These are phyloP conservation scores for Leucozona laternaria DNA, from an alignment of 2,888 invertebrate species.

Conservation along the genomic window DNA sequence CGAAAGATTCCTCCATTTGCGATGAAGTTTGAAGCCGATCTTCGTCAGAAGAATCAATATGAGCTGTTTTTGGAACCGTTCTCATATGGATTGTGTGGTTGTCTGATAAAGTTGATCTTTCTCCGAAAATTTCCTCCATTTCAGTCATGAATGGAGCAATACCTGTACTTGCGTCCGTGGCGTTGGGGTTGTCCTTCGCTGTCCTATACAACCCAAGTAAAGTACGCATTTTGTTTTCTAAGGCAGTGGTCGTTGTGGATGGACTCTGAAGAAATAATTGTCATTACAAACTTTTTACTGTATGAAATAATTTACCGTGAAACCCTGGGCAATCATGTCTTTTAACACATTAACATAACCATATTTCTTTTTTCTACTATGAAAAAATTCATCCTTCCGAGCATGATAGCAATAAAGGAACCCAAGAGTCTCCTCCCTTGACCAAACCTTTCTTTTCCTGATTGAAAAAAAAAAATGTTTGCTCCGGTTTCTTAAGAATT, in stretches of 20 bases:
- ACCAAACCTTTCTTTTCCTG: background rate
- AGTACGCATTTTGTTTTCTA: background rate
- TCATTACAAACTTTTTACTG: background rate
- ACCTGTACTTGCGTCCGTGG: background rate
- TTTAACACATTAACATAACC: background rate
- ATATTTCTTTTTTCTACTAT: background rate
- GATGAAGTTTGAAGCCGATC: too few species aligned
- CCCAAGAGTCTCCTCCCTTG: background rate
- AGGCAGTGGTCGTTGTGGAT: background rate
- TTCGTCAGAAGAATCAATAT: background rate
- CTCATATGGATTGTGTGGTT: background rate
- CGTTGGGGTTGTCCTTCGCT: background rate
- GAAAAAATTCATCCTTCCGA: background rate
- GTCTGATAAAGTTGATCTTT: background rate
- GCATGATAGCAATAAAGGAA: background rate
- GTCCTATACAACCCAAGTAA: background rate
- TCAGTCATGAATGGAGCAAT: background rate
- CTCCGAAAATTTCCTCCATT: constrained; percentile 2
- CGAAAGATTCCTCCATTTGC: too few species aligned
- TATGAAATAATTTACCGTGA: background rate
- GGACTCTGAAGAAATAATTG: background rate
- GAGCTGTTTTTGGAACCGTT: background rate
- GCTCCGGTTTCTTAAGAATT: too few species aligned
- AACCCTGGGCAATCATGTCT: background rate
- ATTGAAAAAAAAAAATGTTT: too few species aligned